Conservation (phyloP, 2,888 invertebrate genomes). For the Hirtodrosophila confusa region DNA sequence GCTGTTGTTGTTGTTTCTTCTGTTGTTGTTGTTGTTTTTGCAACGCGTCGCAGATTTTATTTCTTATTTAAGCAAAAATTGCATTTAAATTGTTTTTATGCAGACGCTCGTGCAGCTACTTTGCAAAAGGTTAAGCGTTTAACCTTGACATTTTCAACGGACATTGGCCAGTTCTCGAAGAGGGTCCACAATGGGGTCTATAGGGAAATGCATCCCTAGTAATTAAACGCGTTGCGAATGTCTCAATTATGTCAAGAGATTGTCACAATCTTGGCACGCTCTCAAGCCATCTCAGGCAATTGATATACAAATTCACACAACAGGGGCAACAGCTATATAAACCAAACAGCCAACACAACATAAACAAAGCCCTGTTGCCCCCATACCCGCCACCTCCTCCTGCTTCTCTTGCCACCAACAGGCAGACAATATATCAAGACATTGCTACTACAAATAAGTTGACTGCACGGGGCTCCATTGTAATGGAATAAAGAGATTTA, state of each 20-base stretch:
- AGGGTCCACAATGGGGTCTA: too few species aligned
- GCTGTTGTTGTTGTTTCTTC: slow-evolving; percentile 25
- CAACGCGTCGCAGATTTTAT: slow-evolving; percentile 66
- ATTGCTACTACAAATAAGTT: slow-evolving; percentile 73
- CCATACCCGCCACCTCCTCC: neutral
- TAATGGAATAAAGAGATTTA: slow-evolving; percentile 77
- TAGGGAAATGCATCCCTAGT: slow-evolving; percentile 2
- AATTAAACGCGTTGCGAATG: slow-evolving; percentile 70
- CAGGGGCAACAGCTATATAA: slow-evolving; percentile 53
- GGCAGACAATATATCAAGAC: slow-evolving; percentile 74
- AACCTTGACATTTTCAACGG: slow-evolving; percentile 76
- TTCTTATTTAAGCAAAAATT: slow-evolving; percentile 80
- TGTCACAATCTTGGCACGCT: slow-evolving; percentile 57
- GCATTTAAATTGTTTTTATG: slow-evolving; percentile 77
- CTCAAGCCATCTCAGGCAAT: slow-evolving; percentile 37
- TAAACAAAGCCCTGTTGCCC: slow-evolving; percentile 56
- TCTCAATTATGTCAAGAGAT: slow-evolving; percentile 80
- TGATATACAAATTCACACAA: slow-evolving; percentile 34
- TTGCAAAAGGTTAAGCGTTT: slow-evolving; percentile 66
- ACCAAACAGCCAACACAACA: slow-evolving; percentile 66
- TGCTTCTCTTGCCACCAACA: neutral
- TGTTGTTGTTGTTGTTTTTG: slow-evolving; percentile 35
- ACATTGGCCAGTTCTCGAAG: slow-evolving; percentile 30
- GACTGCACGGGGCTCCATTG: slow-evolving; percentile 51
- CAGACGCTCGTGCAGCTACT: slow-evolving; percentile 46